Base-by-base conservation (phyloP, 2,888 invertebrate species). In the Bursaphelenchus okinawaensis region DNA sequence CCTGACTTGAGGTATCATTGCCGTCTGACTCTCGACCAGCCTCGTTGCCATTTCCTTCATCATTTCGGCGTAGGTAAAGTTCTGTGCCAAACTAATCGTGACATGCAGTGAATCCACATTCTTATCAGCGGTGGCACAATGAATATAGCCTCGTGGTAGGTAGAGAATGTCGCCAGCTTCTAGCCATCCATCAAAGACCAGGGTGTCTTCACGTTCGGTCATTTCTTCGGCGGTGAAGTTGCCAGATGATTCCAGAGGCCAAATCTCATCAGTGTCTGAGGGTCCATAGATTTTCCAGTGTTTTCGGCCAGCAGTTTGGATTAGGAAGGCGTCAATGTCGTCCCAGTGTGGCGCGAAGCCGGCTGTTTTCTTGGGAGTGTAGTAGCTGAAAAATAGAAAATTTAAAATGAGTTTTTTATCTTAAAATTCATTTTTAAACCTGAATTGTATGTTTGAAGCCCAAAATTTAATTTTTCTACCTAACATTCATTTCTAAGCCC, bases 261-360 rank as follows among this genome's bases (percentile, higher is more conserved):
- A 85, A 1, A 87, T 84, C 83, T 91, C 90, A 29, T 78, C 77
- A 23, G 81, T 81, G 59, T 68, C 77, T 50, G 66, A 85, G 16
- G 95, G 93, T 73, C 88, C 88, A 82, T 95, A 98, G 12, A 96
- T 85, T 74, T 88, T 89, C 96, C 96, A 98, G 71, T 89, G 88
- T 83, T 98, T 98, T 76, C 89, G 89, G 0, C 98, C 98, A 85
- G 98, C 96, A 1, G 94, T 85, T 86, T 98, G 98, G 56, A 98
- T 83, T 55, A 98, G 89, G 83, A 98, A 98, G 0, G 95, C 96
- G 85, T 98, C 98, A 71, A 98, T 96, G 81, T 98, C 98, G 85
- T 98, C 98, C 83, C 90, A 96, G 84, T 98, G 98, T 0, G 96
- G 96, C 0, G 96, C 96, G 85, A 98, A 98, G 0, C 98, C 98